Percentiles rank a stretch among this genome's conserved stretches.
Conservation (phyloP, 2,113 vertebrate genomes). For the Gymnorhina tibicen region DNA sequence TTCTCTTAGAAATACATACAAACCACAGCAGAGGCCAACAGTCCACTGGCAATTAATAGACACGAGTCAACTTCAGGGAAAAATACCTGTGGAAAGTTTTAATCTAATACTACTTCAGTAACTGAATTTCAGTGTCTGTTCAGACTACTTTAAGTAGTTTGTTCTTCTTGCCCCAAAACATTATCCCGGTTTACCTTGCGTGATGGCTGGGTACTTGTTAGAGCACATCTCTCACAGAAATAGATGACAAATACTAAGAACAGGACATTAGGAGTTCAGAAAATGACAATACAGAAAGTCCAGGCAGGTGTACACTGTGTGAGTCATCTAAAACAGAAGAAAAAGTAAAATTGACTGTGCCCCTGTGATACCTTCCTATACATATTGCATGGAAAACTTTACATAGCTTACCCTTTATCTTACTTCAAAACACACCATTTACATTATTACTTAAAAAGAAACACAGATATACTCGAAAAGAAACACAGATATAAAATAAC, state of each 20-base stretch:
- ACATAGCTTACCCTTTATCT: neutral
- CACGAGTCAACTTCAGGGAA: neutral
- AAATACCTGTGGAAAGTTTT: neutral
- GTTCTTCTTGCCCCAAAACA: neutral
- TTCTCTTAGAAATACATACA: constrained; percentile 38
- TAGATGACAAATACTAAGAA: neutral
- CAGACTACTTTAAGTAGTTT: neutral
- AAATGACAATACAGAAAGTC: neutral
- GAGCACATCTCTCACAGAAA: neutral
- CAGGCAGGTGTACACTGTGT: neutral
- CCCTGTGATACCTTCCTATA: neutral
- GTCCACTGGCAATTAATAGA: neutral
- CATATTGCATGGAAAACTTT: neutral
- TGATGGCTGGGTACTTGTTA: neutral
- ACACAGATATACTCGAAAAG: neutral
- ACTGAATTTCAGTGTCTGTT: neutral
- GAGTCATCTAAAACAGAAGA: neutral
- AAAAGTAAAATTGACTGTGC: neutral
- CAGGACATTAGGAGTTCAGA: neutral
- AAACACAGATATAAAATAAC: neutral
- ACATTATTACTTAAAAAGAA: neutral
- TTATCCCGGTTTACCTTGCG: neutral
- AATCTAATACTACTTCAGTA: neutral
- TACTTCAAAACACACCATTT: neutral
- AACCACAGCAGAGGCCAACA: neutral